Base-by-base conservation (phyloP, 2,888 invertebrate species). In the Macrosiphum euphorbiae region DNA sequence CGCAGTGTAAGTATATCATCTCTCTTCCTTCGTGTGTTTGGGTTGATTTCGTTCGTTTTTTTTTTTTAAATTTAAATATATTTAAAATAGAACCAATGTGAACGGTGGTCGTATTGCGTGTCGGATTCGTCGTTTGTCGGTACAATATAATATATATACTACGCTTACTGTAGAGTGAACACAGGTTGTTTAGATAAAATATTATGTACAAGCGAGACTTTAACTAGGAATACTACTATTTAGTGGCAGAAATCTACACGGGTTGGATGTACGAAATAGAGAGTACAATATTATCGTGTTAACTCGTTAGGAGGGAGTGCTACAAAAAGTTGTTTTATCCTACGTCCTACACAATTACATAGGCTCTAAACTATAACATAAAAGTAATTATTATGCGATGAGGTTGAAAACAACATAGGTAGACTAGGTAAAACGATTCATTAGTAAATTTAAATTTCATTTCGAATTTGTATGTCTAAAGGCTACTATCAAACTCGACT, bases 401-500 rank as follows among this genome's bases (percentile, higher is more conserved):
- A 58, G 7, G 26, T 26, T 58, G 4, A 20, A 0, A 58, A 58
- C 24, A 55, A 55, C 24, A 55, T 0, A n/a, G n/a, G n/a, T n/a
- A 24, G 55, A 24, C 55, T 24, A 24, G 24, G 11, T 47, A 52
- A 52, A 52, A 55, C 4, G 24, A 55, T 55, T 55, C 20, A 55
- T 55, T 4, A 20, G 20, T 55, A 55, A 55, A 55, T 55, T 58
- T 58, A 26, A 26, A 26, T 58, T 58, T 26, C 1, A 58, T 58
- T 58, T 55, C 7, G 24, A 24, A 3, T 55, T 55, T 24, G 26
- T 44, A 41, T 88, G 50, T 78, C 28, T 41, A 91, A 85, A 91
- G 84, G 84, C 91, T 91, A 91, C 91, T 86, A 91, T 91, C 86
- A 91, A 91, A 85, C 86, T 91, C 86, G 3, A 91, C 86, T 91